phyloP scores from a whole-genome alignment of 2,888 invertebrate genomes.

The Hypselothyrea guttata region DNA sequence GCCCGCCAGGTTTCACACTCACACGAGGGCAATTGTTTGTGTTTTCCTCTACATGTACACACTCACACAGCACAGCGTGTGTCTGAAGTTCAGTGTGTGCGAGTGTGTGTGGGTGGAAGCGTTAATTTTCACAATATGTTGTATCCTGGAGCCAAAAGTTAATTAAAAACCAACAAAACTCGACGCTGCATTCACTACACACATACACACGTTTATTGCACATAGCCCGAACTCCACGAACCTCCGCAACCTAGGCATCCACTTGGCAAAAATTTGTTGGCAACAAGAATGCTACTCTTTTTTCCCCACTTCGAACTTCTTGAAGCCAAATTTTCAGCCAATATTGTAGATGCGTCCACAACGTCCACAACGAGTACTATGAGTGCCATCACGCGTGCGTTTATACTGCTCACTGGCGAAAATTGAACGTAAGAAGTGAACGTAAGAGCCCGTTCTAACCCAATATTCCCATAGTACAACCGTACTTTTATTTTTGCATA shows the following conservation, averaged over 20 bases:
- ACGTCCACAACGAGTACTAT: too few relatives aligned
- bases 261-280: constrained; percentile 48
- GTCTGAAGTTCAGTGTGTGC: constrained; percentile 19
- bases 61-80: constrained; percentile 6
- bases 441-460: not conserved
- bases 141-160: constrained; percentile 82
- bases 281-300: constrained; percentile 19
- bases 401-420: constrained; percentile 19
- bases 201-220: constrained; percentile 9
- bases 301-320: constrained; percentile 19
- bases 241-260: constrained; percentile 37
- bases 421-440: constrained; percentile 25
- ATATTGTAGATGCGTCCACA: constrained; percentile 15
- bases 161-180: constrained; percentile 83
- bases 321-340: constrained; percentile 28
- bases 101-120: constrained; percentile 43
- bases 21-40: constrained; percentile 42
- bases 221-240: constrained; percentile 19
- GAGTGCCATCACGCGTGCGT: constrained; percentile 20
- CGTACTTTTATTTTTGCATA: constrained; percentile 37
- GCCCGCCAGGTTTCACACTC: constrained; percentile 45
- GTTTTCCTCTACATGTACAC: constrained; percentile 32
- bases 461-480: not conserved
- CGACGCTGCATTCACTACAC: constrained; percentile 50
- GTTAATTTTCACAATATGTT: constrained; percentile 81